A percentile compares a stretch with the other conserved stretches of the same genome.
These are phyloP conservation scores for Brachynemurus nebulosus DNA, from an alignment of 2,888 invertebrate genomes.

Conservation along the genomic window DNA sequence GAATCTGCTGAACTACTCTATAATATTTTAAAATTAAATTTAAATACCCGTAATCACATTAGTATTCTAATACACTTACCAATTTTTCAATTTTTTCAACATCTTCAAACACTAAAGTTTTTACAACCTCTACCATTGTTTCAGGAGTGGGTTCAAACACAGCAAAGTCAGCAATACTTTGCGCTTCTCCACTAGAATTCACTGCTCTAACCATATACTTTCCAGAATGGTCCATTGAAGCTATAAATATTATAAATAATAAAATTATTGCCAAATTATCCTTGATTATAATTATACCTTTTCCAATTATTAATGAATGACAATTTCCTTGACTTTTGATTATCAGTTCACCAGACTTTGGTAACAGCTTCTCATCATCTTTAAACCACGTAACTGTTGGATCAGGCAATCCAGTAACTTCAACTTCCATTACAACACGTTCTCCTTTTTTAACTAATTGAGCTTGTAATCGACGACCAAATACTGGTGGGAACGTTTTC, in stretches of 20 bases:
- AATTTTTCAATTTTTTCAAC: slow-evolving; percentile 32
- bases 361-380: slow-evolving; percentile 45
- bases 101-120: slow-evolving; percentile 49
- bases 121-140: slow-evolving; percentile 50
- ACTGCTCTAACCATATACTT: slow-evolving; percentile 61
- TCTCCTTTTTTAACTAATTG: slow-evolving; percentile 58
- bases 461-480: slow-evolving; percentile 62
- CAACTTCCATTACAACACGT: slow-evolving; percentile 57
- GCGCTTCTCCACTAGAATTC: slow-evolving; percentile 68
- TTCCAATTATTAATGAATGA: slow-evolving; percentile 54
- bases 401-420: slow-evolving; percentile 64
- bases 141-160: slow-evolving; percentile 56
- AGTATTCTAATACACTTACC: slow-evolving; percentile 25
- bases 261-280: background rate
- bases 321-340: slow-evolving; percentile 51
- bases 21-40: background rate
- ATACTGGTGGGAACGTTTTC: slow-evolving; percentile 66
- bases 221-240: slow-evolving; percentile 51
- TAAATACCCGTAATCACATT: background rate
- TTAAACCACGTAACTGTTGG: slow-evolving; percentile 62
- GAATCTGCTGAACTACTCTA: background rate
- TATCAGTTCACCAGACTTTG: slow-evolving; percentile 36
- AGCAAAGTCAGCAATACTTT: slow-evolving; percentile 64
- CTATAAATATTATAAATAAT: slow-evolving; percentile 25
- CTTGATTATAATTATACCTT: slow-evolving; percentile 36